Conservation (phyloP, 1,140 invertebrate species). For the Bombus affinis region DNA sequence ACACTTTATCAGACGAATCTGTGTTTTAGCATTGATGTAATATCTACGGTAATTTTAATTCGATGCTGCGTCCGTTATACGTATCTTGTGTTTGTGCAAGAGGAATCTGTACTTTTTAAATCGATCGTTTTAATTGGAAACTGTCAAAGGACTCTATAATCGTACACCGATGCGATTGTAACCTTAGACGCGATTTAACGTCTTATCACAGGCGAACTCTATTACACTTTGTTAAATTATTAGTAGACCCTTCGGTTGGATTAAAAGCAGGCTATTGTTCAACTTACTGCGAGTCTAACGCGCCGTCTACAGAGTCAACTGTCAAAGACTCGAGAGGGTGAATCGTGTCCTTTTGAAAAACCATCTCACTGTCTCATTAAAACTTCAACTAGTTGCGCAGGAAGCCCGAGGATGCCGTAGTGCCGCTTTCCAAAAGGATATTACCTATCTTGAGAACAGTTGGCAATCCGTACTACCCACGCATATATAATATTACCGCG, state of each 20-base stretch:
- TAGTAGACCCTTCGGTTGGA: background rate
- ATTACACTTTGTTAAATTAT: background rate
- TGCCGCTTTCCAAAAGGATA: conserved; percentile 1
- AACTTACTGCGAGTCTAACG: background rate
- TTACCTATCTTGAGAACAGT: background rate
- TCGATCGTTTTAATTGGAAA: no score
- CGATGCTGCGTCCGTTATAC: no score
- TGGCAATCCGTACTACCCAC: background rate
- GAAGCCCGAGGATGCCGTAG: background rate
- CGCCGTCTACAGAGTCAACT: background rate
- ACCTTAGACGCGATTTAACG: background rate
- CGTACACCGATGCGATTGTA: no score
- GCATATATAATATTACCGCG: no score
- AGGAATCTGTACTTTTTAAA: no score
- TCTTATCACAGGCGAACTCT: background rate
- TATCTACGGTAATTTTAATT: no score
- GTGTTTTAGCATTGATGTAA: no score
- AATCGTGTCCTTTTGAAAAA: background rate
- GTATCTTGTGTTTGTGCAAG: no score
- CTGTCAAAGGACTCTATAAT: no score
- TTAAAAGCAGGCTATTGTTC: background rate
- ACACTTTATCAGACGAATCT: no score
- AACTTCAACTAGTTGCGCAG: background rate
- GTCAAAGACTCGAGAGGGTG: background rate
- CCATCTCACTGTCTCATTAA: conserved; percentile 17